Evolutionary conservation across 2,797 vertebrate genomes (phyloP), one percentile per base, ranked within the genome.

Genomic region (Manis pentadactyla): DNA sequence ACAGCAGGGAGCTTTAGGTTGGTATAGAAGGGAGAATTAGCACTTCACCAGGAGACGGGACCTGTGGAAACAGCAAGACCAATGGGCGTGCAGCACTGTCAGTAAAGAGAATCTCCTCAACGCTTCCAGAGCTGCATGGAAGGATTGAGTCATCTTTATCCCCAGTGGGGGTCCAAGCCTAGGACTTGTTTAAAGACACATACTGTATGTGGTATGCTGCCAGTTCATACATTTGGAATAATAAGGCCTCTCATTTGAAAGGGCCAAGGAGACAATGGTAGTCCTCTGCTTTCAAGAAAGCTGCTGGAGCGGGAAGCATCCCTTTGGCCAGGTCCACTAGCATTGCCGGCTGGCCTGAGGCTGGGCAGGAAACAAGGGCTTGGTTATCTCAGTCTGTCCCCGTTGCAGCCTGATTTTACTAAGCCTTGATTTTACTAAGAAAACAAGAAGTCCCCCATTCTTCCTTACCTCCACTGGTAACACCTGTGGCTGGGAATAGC

Each of bases 201-300:
- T 0, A 2, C 13, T 1, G 7, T 5, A 1, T 17, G 23, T 5
- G 46, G 59, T n/a, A 6, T 0, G 11, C 7, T 8, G 42, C 42
- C 2, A 1, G 51, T 29, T 88, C n/a, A 4, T 6, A 59, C 2
- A 3, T 55, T 4, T 18, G 37, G 89, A 34, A 66, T 64, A 79
- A 66, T 13, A 59, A 9, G 18, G 42, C 46, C 74, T 46, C 3
- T 14, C 27, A 11, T 46, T 46, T 46, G 46, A 46, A 46, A 46
- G 42, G 8, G 37, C 71, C 31, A 4, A 15, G 29, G 39, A n/a
- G 34, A 31, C 73, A 29, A 10, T 55, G 15, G 1, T 57, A 17
- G 31, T 27, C 15, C 74, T 39, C 63, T 37, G 57, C 66, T 86
- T 64, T 86, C 42, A 42, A 18, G 66, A 82, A 21, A 42, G 64